phyloP scores from a whole-genome alignment of 2,113 vertebrate genomes.

The Sinocyclocheilus anophthalmus region DNA sequence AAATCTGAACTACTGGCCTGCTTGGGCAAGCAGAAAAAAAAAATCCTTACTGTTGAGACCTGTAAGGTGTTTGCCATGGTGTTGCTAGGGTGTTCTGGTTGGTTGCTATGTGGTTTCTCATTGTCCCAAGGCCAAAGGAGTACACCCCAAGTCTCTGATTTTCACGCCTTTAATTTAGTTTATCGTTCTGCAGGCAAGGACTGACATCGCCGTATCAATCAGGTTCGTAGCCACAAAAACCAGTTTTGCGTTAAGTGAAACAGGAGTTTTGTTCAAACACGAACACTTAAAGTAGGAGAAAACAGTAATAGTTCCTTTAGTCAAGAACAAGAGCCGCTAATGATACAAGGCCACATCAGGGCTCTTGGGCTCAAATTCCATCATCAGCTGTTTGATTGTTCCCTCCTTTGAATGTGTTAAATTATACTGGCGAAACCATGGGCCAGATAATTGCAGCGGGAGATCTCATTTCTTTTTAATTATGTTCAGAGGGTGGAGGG shows the following conservation, averaged over 20 bases:
- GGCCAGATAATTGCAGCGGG: constrained; percentile 48
- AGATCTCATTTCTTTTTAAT: constrained; percentile 50
- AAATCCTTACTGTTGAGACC: not conserved
- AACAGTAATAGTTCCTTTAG: constrained; percentile 1
- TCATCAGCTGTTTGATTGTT: constrained; percentile 48
- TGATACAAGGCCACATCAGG: constrained; percentile 28
- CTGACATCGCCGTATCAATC: no score
- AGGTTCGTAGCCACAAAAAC: not conserved
- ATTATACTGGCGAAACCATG: constrained; percentile 50
- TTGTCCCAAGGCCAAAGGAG: not conserved
- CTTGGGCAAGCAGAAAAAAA: not conserved
- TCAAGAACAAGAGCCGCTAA: not conserved
- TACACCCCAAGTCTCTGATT: not conserved
- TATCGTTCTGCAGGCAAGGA: no score
- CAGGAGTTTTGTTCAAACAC: not conserved
- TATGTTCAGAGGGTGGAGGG: constrained; percentile 34
- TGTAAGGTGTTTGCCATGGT: not conserved
- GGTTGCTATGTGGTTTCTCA: not conserved
- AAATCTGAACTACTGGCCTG: no score
- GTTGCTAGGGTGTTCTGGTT: not conserved
- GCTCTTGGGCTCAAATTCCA: constrained; percentile 37
- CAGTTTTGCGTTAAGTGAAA: not conserved
- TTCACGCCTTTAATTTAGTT: not conserved
- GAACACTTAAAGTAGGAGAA: not conserved
- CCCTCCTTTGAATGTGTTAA: constrained; percentile 44